Evolutionary conservation across 2,113 vertebrate species (phyloP), one percentile per base, ranked within the genome.

Genomic region (Zootoca vivipara): DNA sequence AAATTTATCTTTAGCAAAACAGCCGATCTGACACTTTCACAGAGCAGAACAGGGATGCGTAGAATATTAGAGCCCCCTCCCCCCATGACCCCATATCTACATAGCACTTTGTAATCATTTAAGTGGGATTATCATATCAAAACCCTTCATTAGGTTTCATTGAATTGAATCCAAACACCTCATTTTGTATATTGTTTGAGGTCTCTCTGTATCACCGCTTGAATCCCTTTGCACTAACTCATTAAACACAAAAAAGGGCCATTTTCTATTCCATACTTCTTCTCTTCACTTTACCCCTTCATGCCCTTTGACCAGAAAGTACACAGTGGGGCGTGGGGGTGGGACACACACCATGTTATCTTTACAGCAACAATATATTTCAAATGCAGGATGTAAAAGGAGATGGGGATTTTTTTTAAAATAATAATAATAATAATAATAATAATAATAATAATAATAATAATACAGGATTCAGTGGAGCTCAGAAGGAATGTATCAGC

Each of bases 1-100:
- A 97, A 96, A 97, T 97, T 97, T 97, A 97, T 97, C 97, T 97
- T 97, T 97, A 97, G 97, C 94, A 97, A 97, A 97, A 96, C 95
- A 97, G 96, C 96, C 96, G 89, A 97, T 97, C 96, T 97, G 96
- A 97, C 95, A 97, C 94, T 95, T 96, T 96, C 94, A 93, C 94
- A 96, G 94, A 96, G 93, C 92, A 96, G 94, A 96, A 96, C 94
- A 74, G 96, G 96, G 96, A 95, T 97, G 95, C 92, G 94, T 96
- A 95, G 95, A 93, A 94, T 96, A 95, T 96, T 93, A 91, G 94
- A 90, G 91, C 93, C 92, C 83, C 82, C 93, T 88, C 94, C 92
- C 94, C 94, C 91, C 91, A 89, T 90, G 80, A 89, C 77, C 86
- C 90, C 86, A 88, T 89, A 92, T 62, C 88, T 89, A 94, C 64